A percentile compares a stretch with the other conserved stretches of the same genome.
Conservation (phyloP, 2,113 vertebrate genomes). For the western clawed frog (Xenopus tropicalis) region UCB_Xtro_10.0 CM004451.2:56783501-56784000, state of each 20-base stretch:
- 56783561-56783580: slow-evolving; percentile 72
- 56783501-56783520: slow-evolving; percentile 79
- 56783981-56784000: slow-evolving; percentile 7
- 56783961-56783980: not conserved
- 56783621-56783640: slow-evolving; percentile 58
- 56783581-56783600: slow-evolving; percentile 76
- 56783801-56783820: slow-evolving; percentile 50
- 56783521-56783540: slow-evolving; percentile 66
- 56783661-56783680: slow-evolving; percentile 37
- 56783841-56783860: not conserved
- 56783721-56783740: slow-evolving; percentile 46
- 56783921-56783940: slow-evolving; percentile 51
- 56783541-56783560: slow-evolving; percentile 78
- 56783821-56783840: not conserved
- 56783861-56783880: slow-evolving; percentile 36
- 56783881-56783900: slow-evolving; percentile 50
- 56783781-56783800: slow-evolving; percentile 60
- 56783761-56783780: slow-evolving; percentile 54
- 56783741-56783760: slow-evolving; percentile 44
- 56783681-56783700: slow-evolving; percentile 49
- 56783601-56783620: slow-evolving; percentile 68
- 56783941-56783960: slow-evolving; percentile 47
- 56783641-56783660: slow-evolving; percentile 47
- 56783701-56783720: slow-evolving; percentile 41
- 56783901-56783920: slow-evolving; percentile 67